Evolutionary conservation across 2,888 invertebrate genomes (phyloP).

Genomic region (Sacculina carcini): DNA sequence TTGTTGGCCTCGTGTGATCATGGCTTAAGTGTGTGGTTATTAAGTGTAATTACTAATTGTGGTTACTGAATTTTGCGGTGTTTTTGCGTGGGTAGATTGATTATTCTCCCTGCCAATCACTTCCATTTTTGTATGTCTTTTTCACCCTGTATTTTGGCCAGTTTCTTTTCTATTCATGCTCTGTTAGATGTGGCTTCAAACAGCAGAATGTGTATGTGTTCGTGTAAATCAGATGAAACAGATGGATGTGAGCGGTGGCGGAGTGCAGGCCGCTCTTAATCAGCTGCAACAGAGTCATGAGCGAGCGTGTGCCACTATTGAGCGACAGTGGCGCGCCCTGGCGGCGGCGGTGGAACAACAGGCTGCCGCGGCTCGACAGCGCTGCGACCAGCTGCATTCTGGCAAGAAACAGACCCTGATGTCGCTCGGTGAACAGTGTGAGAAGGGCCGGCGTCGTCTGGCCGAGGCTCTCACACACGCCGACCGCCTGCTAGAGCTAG

Average conservation of each 20-base stretch:
- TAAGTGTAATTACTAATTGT: too few species aligned
- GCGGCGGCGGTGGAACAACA: not conserved
- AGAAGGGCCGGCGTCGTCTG: not conserved
- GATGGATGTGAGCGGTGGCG: not conserved
- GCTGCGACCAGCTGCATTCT: not conserved
- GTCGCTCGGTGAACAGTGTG: not conserved
- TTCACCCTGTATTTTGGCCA: too few species aligned
- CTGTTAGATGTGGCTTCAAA: too few species aligned
- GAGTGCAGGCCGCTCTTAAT: not conserved
- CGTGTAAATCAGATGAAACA: not conserved
- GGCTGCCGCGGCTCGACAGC: not conserved
- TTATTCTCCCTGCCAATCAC: too few species aligned
- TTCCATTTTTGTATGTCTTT: too few species aligned
- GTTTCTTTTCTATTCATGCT: too few species aligned
- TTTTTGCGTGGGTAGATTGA: too few species aligned
- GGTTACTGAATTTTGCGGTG: too few species aligned
- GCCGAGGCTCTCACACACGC: not conserved
- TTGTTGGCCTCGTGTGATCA: too few species aligned
- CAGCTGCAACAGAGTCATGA: not conserved
- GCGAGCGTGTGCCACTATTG: not conserved
- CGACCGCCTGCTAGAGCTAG: constrained; percentile 45
- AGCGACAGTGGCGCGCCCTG: not conserved
- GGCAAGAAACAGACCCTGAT: not conserved
- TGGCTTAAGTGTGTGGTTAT: too few species aligned
- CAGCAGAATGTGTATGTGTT: too few species aligned